Conservation (phyloP, 2,888 invertebrate species). For the Drosophila anomalipes region DNA sequence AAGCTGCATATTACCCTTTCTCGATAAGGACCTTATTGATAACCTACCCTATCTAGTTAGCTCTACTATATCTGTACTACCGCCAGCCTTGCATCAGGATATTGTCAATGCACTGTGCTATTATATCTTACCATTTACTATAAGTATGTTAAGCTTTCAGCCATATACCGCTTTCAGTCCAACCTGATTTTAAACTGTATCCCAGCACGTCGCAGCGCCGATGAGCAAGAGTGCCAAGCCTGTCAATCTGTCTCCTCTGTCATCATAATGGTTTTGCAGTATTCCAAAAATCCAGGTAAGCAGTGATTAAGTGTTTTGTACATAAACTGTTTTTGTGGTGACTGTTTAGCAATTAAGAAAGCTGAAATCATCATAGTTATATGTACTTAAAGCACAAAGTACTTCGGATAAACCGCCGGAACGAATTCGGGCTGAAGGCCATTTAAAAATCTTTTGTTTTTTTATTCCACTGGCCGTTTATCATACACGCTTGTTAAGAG, state of each 20-base stretch:
- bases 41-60: constrained; percentile 97
- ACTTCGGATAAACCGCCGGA: background rate
- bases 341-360: background rate
- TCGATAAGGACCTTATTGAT: constrained; percentile 98
- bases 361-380: background rate
- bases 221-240: constrained; percentile 92
- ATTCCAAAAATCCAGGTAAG: constrained; percentile 95
- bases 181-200: constrained; percentile 11
- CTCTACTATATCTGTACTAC: constrained; percentile 96
- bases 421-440: background rate
- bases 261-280: constrained; percentile 98
- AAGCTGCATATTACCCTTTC: constrained; percentile 97
- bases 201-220: constrained; percentile 89
- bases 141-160: constrained; percentile 88
- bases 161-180: background rate
- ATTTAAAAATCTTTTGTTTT: background rate
- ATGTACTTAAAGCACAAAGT: background rate
- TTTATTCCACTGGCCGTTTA: background rate
- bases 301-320: background rate
- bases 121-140: constrained; percentile 97
- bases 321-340: background rate
- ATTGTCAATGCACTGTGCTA: constrained; percentile 97
- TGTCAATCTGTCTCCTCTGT: constrained; percentile 96
- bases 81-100: constrained; percentile 95
- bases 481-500: background rate